Evolutionary conservation across 2,113 vertebrate species (phyloP).

Genomic region (Alethe diademata): DNA sequence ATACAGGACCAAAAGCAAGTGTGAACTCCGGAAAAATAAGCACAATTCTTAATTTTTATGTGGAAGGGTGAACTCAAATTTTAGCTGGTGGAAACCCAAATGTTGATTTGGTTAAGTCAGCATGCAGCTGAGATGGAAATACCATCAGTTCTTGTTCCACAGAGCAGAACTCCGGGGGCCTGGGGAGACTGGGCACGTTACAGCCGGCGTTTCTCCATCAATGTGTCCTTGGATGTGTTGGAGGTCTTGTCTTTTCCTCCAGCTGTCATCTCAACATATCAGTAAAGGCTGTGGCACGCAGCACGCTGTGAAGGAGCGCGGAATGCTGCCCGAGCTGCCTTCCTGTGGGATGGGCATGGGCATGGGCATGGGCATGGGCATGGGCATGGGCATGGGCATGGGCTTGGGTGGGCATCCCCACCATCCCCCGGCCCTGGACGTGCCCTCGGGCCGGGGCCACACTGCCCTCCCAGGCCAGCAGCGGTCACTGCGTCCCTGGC

Average conservation of each 20-base stretch:
- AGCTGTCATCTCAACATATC: neutral
- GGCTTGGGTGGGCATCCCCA: too few species aligned
- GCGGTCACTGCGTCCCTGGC: conserved; percentile 49
- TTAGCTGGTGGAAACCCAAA: neutral
- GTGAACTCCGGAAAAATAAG: neutral
- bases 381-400: too few species aligned
- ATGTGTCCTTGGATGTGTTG: neutral
- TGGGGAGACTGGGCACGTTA: neutral
- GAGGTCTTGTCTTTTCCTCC: neutral
- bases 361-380: neutral
- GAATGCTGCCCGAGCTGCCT: neutral
- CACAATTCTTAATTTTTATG: neutral
- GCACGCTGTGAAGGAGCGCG: neutral
- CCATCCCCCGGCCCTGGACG: neutral
- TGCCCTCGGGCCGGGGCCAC: conserved; percentile 5
- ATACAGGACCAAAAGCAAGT: neutral
- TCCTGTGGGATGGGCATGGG: conserved; percentile 41
- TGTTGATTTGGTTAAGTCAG: neutral
- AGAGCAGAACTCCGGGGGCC: accelerated
- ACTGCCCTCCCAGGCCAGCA: conserved; percentile 19
- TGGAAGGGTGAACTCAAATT: neutral
- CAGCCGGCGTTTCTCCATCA: neutral
- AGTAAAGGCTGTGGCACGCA: neutral
- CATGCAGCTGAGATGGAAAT: neutral
- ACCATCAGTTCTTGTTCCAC: accelerated